A percentile compares a stretch with the other conserved stretches of the same genome.
Conservation (phyloP, 2,888 invertebrate species). For the Camptogramma bilineatum region DNA sequence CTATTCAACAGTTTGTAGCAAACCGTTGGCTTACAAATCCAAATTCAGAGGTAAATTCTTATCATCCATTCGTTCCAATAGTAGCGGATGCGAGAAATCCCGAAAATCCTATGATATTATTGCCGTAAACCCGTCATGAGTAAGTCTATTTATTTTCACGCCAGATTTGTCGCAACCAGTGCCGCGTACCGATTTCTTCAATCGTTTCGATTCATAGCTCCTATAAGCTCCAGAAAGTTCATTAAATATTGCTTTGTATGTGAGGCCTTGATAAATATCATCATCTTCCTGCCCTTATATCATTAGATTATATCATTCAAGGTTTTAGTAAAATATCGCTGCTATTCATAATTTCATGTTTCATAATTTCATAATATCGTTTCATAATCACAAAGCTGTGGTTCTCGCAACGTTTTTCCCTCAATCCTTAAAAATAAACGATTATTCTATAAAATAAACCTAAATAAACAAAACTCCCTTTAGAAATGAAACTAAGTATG, state of each 20-base stretch:
- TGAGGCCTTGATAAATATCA: not conserved
- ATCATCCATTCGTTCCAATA: not conserved
- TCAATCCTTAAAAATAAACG: not conserved
- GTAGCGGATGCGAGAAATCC: slow-evolving; percentile 6
- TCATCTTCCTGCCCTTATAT: not conserved
- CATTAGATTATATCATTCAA: not conserved
- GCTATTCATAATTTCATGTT: too few relatives aligned
- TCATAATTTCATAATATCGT: too few relatives aligned
- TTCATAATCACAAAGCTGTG: not conserved
- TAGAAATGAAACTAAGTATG: not conserved
- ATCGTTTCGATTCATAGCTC: slow-evolving; percentile 27
- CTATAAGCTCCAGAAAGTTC: slow-evolving; percentile 22
- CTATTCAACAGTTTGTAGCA: slow-evolving; percentile 5
- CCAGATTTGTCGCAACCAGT: slow-evolving; percentile 32
- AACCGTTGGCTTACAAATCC: slow-evolving; percentile 14
- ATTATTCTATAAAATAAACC: not conserved
- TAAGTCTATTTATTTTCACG: slow-evolving; percentile 30
- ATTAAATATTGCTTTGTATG: slow-evolving; percentile 4
- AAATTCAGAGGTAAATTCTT: slow-evolving; percentile 26
- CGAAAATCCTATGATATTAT: slow-evolving; percentile 13
- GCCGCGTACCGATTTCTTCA: slow-evolving; percentile 32
- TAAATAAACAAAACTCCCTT: not conserved
- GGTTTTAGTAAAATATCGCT: not conserved
- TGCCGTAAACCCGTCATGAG: slow-evolving; percentile 18
- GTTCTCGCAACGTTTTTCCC: not conserved